Evolutionary conservation across 2,797 vertebrate genomes (phyloP), one percentile per base, ranked within the genome.

Genomic region (Sebastes dallii): DNA sequence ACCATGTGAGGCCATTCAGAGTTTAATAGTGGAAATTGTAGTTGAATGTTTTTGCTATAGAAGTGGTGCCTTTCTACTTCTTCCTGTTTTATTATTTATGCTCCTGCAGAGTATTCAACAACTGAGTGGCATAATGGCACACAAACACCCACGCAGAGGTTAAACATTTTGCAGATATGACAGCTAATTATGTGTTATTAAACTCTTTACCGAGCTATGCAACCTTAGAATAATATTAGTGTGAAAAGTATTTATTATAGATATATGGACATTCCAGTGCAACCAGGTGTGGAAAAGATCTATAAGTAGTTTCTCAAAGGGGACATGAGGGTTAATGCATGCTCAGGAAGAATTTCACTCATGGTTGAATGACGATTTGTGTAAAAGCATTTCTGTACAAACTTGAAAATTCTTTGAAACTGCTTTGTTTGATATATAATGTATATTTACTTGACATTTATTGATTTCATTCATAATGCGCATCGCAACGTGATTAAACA

Each of bases 41-140:
- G 62, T 75, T 61, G 2, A 30, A 59, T 61, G 39, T 65, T 68
- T 84, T 77, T 46, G 18, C 25, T 29, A 1, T 36, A 54, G 67
- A 79, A 80, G 74, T 78, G 29, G 16, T 10, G 16, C 18, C 6
- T 81, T 77, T 75, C 55, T 64, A 11, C 13, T 36, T 70, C 30
- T 29, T 30, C 32, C 32, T 69, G 13, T 69, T 83, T 84, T 75
- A 82, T 76, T 83, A 82, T 83, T 71, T 56, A 77, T 77, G 46
- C 52, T 42, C 7, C 50, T 36, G 22, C 73, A 39, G 25, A 75
- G 59, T 56, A 72, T 14, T 59, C 36, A 8, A 6, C 22, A 24
- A 2, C 67, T 52, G 42, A 78, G 18, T 76, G 29, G 56, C 56
- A 39, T 16, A 30, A 67, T 72, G 24, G 32, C 58, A 66, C 32